A percentile compares a stretch with the other conserved stretches of the same genome.
These are phyloP conservation scores for Leguminivora glycinivorella DNA, from an alignment of 1,140 invertebrate species.

Conservation along the genomic window DNA sequence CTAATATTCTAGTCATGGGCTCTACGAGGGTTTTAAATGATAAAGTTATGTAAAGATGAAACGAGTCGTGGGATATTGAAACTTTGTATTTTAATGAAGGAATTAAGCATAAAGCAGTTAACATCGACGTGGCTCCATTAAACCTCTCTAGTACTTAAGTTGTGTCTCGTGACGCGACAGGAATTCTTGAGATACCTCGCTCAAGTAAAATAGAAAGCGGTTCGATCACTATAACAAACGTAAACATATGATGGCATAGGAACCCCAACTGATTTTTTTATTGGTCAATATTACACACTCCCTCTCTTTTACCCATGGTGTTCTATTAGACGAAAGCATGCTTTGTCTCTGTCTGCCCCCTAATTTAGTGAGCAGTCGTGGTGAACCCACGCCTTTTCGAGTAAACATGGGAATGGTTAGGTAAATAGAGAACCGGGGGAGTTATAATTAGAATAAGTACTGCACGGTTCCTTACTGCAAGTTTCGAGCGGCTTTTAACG, in stretches of 20 bases:
- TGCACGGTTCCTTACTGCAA: constrained; percentile 46
- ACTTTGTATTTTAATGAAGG: constrained; percentile 18
- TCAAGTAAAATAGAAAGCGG: constrained; percentile 61
- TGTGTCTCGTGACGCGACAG: constrained; percentile 43
- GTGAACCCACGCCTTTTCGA: constrained; percentile 72
- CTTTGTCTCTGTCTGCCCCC: constrained; percentile 69
- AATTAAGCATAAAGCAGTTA: constrained; percentile 10
- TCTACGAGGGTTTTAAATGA: background rate
- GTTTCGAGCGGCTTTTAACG: constrained; percentile 31
- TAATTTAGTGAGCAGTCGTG: constrained; percentile 59
- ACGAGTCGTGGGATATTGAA: background rate
- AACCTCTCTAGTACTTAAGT: constrained; percentile 9
- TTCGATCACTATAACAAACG: constrained; percentile 41
- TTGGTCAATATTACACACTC: constrained; percentile 51
- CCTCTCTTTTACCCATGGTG: constrained; percentile 49
- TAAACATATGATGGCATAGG: constrained; percentile 46
- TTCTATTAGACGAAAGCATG: constrained; percentile 48
- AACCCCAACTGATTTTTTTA: constrained; percentile 55
- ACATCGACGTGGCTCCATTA: background rate
- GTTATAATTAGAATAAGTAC: constrained; percentile 76
- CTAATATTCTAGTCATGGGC: constrained; percentile 15
- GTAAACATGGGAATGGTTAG: constrained; percentile 71
- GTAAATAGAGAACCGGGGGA: constrained; percentile 71
- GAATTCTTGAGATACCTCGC: constrained; percentile 2
- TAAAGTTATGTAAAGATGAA: background rate